phyloP scores from a whole-genome alignment of 2,797 vertebrate species.

The Masticophis lateralis region DNA sequence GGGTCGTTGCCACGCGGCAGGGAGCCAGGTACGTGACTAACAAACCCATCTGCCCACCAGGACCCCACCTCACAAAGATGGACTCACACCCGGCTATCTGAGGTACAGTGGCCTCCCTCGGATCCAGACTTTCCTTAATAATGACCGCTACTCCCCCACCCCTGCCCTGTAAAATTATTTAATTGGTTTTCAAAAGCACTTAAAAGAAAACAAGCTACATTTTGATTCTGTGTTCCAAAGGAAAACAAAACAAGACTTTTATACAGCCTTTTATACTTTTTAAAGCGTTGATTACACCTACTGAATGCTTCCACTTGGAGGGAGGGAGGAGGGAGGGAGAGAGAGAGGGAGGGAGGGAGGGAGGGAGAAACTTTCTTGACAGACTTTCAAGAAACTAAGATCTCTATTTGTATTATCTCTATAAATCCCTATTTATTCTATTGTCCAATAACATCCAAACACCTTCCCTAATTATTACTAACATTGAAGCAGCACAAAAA shows the following conservation, averaged over 20 bases:
- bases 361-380: background rate
- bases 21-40: no score
- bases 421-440: conserved; percentile 5
- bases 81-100: no score
- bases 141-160: no score
- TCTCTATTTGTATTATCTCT: conserved; percentile 6
- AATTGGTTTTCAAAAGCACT: background rate
- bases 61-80: no score
- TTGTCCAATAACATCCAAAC: conserved; percentile 50
- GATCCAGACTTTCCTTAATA: no score
- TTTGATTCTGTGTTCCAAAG: conserved; percentile 13
- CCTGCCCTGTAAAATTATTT: background rate
- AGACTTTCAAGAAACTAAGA: conserved; percentile 27
- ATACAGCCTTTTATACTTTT: background rate
- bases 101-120: no score
- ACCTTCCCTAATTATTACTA: conserved; percentile 41
- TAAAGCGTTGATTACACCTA: conserved; percentile 24
- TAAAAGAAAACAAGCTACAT: background rate
- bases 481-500: conserved; percentile 26
- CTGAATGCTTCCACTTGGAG: conserved; percentile 31
- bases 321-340: no score
- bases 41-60: no score
- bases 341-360: no score
- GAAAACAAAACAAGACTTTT: background rate
- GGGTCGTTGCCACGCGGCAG: no score